Evolutionary conservation across 2,113 vertebrate genomes (phyloP), one percentile per base, ranked within the genome.

Genomic region (Phalacrocorax aristotelis): DNA sequence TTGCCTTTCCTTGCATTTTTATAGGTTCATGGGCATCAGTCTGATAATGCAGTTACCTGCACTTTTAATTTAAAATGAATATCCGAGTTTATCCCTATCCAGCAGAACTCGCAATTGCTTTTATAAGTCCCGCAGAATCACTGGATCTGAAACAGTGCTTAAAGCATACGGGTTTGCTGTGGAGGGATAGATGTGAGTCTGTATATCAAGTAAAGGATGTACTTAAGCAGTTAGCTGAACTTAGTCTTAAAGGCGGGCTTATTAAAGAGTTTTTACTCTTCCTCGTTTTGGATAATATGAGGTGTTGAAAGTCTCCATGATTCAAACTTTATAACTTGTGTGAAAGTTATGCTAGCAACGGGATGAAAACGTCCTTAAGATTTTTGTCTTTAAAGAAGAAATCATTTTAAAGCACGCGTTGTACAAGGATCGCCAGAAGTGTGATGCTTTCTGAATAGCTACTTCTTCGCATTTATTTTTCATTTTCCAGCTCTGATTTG

Each of bases 321-420:
- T 26, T 60, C n/a, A n/a, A 62, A 13, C 18, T 18, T 87, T 20
- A 5, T 15, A 46, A 55, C 9, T 4, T 6, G 42, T 42, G 19
- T 84, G 12, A 62, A 30, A 52, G 34, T 7, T 2, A 2, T 0
- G 8, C 13, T 13, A 52, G 30, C 3, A 19, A 46, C 3, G 4
- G 69, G 40, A 49, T 3, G 7, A 72, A 8, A 34, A 54, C 11
- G 14, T 48, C 9, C 20, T 36, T 18, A 20, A 46, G 15, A 15
- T 36, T 60, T 69, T 34, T 36, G 9, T 60, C 14, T 65, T 12
- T 26, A 7, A 11, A 25, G 40, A 16, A 12, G 29, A 62, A 34
- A n/a, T 10, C 6, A 4, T 22, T 40, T 2, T 4, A 42, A 49
- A 65, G 12, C 8, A 5, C 0, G 9, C 3, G 1, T 3, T 48